These are phyloP conservation scores for Cantharis rufa DNA, from an alignment of 2,888 invertebrate genomes.

Conservation along the genomic window DNA sequence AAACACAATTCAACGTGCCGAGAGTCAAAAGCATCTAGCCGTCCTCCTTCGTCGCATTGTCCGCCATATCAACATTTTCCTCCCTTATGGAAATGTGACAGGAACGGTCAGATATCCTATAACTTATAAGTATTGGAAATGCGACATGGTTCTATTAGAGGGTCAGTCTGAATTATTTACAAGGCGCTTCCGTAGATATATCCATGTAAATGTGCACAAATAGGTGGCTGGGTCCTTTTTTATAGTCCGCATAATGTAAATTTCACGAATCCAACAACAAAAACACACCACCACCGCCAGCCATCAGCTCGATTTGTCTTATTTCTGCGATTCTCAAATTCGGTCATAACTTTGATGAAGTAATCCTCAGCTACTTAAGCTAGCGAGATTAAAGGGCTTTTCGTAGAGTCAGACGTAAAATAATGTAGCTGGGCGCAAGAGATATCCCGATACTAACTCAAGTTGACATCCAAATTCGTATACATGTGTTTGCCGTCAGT, in stretches of 20 bases:
- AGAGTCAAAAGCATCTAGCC: constrained; percentile 22
- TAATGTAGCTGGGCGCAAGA: constrained; percentile 52
- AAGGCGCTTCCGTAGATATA: constrained; percentile 52
- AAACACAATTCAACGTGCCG: constrained; percentile 33
- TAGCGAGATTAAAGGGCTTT: constrained; percentile 56
- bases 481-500: constrained; percentile 54
- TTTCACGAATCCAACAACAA: not conserved
- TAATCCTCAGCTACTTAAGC: constrained; percentile 56
- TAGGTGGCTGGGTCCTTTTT: constrained; percentile 41
- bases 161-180: constrained; percentile 56
- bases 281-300: not conserved
- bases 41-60: constrained; percentile 26
- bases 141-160: constrained; percentile 50
- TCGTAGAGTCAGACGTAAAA: constrained; percentile 49
- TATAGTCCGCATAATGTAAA: constrained; percentile 5
- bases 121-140: constrained; percentile 52
- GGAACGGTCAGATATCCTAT: constrained; percentile 42
- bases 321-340: constrained; percentile 31
- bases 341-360: constrained; percentile 56
- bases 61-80: constrained; percentile 25
- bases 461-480: constrained; percentile 54
- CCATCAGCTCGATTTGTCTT: not conserved
- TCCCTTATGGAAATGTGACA: constrained; percentile 36
- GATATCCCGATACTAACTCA: constrained; percentile 57
- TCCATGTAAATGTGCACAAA: constrained; percentile 48